Evolutionary conservation across 92 coral and sea anemone genomes (phyloP).

Genomic region (Phenganax subtilis): DNA sequence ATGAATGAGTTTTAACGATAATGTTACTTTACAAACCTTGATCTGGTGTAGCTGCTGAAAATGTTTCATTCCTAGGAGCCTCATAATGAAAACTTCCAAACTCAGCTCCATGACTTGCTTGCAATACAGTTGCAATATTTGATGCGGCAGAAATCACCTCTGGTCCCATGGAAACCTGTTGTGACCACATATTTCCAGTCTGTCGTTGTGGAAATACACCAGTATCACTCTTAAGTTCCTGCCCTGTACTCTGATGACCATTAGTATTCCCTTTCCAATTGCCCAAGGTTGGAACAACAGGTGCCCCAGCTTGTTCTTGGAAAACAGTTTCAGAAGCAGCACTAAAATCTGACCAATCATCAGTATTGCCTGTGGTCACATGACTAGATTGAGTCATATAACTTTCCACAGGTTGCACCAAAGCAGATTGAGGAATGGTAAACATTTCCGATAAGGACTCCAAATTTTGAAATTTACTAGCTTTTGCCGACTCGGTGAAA

Average conservation of each 20-base stretch:
- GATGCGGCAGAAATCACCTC: not conserved
- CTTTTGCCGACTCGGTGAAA: slow-evolving; percentile 26
- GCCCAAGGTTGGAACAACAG: not conserved
- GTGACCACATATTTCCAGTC: not conserved
- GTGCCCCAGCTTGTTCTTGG: not conserved
- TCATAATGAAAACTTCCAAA: not conserved
- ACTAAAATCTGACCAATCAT: slow-evolving; percentile 43
- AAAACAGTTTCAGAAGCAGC: slow-evolving; percentile 7
- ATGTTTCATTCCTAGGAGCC: slow-evolving; percentile 1
- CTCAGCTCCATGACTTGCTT: slow-evolving; percentile 1
- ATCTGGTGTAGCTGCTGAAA: not conserved
- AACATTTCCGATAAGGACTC: slow-evolving; percentile 24
- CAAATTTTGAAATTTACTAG: slow-evolving; percentile 36
- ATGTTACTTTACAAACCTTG: slow-evolving; percentile 10
- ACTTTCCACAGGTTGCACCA: slow-evolving; percentile 19
- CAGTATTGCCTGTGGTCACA: not conserved
- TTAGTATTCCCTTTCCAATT: not conserved
- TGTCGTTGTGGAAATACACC: slow-evolving; percentile 11
- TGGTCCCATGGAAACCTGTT: not conserved
- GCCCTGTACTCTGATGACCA: not conserved
- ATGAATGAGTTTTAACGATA: too few relatives aligned
- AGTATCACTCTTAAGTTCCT: not conserved
- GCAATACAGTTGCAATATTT: slow-evolving; percentile 12
- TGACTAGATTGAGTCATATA: not conserved
- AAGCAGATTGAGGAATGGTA: slow-evolving; percentile 29